Evolutionary conservation across 2,888 invertebrate genomes (phyloP).

Genomic region (Rhingia rostrata): DNA sequence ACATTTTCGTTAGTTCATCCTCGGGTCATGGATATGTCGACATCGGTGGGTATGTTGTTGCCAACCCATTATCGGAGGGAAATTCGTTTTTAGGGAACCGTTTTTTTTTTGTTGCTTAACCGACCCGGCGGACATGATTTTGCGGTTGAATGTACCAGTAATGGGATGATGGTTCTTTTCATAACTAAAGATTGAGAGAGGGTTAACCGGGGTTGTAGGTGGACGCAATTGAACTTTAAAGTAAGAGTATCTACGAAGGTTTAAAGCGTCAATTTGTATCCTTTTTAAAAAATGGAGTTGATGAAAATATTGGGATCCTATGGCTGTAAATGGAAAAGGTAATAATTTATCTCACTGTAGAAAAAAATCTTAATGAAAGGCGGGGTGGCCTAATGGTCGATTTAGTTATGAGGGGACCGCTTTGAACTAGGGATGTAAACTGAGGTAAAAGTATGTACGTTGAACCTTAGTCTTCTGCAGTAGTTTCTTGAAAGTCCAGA

Average conservation of each 20-base stretch:
- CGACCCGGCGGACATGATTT: conserved; percentile 36
- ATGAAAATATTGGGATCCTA: not conserved
- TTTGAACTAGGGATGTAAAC: no score
- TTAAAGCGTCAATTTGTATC: conserved; percentile 12
- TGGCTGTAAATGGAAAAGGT: not conserved
- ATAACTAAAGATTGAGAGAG: conserved; percentile 14
- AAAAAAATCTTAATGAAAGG: not conserved
- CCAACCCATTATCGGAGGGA: conserved; percentile 10
- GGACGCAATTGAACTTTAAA: conserved; percentile 18
- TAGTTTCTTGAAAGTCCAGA: no score
- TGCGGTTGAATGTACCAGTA: conserved; percentile 47
- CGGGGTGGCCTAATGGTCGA: no score
- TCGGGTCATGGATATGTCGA: conserved; percentile 13
- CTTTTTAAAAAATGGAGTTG: not conserved
- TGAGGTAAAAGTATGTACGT: no score
- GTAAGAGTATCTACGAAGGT: conserved; percentile 14
- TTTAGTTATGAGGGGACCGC: no score
- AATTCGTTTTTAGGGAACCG: not conserved
- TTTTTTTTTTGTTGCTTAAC: conserved; percentile 22
- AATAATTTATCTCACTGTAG: not conserved
- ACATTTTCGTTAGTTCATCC: conserved; percentile 43
- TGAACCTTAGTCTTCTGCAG: no score
- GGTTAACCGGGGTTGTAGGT: not conserved
- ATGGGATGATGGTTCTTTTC: conserved; percentile 23
- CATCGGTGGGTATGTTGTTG: not conserved